A percentile compares a stretch with the other conserved stretches of the same genome.
phyloP scores from a whole-genome alignment of 2,797 vertebrate species.

The Zenarchopterus dispar region DNA sequence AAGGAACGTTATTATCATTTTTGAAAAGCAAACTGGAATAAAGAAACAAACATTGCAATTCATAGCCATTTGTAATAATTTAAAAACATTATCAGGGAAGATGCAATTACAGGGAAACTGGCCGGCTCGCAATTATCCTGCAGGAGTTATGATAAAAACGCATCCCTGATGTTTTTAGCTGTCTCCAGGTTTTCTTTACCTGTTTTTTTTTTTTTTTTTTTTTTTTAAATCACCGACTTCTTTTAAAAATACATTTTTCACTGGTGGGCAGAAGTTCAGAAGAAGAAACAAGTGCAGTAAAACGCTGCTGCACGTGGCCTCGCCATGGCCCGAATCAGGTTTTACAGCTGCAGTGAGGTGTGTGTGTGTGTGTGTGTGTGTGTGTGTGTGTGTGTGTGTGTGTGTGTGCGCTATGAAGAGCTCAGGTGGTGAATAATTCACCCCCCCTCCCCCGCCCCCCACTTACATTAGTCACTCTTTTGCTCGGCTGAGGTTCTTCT shows the following conservation, averaged over 20 bases:
- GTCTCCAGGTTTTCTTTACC: slow-evolving; percentile 30
- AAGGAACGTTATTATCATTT: no score
- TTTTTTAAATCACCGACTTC: not conserved
- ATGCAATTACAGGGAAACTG: slow-evolving; percentile 31
- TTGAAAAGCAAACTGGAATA: not conserved
- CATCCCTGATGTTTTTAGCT: slow-evolving; percentile 12
- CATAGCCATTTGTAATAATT: slow-evolving; percentile 5
- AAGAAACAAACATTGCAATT: not conserved
- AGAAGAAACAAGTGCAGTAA: not conserved
- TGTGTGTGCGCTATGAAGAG: slow-evolving; percentile 8
- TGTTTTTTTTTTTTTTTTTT: slow-evolving; percentile 11
- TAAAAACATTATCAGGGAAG: slow-evolving; percentile 20
- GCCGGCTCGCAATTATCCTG: slow-evolving; percentile 33
- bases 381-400: slow-evolving; percentile 1
- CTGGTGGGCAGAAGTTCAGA: not conserved
- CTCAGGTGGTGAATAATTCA: slow-evolving; percentile 29
- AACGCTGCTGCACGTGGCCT: not conserved
- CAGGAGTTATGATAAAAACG: slow-evolving; percentile 2
- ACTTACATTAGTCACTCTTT: slow-evolving; percentile 28
- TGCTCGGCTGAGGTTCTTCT: slow-evolving; percentile 13
- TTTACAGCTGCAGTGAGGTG: slow-evolving; percentile 9
- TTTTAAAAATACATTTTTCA: not conserved
- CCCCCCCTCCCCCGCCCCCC: not conserved
- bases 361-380: no score
- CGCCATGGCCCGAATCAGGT: not conserved